Conservation (phyloP, 2,888 invertebrate species). For the Limnephilus marmoratus region DNA sequence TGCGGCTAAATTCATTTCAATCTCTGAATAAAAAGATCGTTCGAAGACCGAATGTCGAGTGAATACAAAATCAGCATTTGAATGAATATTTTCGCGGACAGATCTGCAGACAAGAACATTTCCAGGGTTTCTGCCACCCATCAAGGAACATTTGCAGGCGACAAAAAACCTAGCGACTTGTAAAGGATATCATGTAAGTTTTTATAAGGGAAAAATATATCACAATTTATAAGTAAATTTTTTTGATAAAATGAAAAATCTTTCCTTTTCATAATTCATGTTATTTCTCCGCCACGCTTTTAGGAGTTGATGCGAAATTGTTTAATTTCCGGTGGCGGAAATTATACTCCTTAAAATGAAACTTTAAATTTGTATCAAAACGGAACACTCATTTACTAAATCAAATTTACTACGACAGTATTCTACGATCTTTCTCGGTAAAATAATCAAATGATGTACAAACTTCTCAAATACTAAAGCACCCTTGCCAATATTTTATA, state of each 20-base stretch:
- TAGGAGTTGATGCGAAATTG: slow-evolving; percentile 3
- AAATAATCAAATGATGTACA: background rate
- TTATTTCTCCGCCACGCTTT: background rate
- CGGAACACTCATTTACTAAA: slow-evolving; percentile 4
- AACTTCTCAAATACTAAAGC: background rate
- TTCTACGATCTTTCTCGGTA: background rate
- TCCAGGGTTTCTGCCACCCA: background rate
- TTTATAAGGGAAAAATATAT: background rate
- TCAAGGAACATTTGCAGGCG: slow-evolving; percentile 9
- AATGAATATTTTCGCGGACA: slow-evolving; percentile 37
- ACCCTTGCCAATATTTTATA: background rate
- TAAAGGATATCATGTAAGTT: background rate
- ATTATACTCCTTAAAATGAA: slow-evolving; percentile 10
- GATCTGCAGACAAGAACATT: slow-evolving; percentile 15
- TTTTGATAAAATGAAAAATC: background rate
- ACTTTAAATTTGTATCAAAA: slow-evolving; percentile 4
- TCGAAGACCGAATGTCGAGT: slow-evolving; percentile 35
- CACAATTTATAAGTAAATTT: background rate
- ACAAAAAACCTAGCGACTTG: slow-evolving; percentile 10
- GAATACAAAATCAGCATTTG: slow-evolving; percentile 39
- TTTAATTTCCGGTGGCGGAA: slow-evolving; percentile 28
- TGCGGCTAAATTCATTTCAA: slow-evolving; percentile 50
- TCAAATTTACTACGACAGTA: slow-evolving; percentile 4
- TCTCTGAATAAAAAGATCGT: slow-evolving; percentile 52
- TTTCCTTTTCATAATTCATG: slow-evolving; percentile 9